Percentiles rank a stretch among this genome's conserved stretches.
phyloP scores from a whole-genome alignment of 2,888 invertebrate genomes.

The Drosophila borborema region DNA sequence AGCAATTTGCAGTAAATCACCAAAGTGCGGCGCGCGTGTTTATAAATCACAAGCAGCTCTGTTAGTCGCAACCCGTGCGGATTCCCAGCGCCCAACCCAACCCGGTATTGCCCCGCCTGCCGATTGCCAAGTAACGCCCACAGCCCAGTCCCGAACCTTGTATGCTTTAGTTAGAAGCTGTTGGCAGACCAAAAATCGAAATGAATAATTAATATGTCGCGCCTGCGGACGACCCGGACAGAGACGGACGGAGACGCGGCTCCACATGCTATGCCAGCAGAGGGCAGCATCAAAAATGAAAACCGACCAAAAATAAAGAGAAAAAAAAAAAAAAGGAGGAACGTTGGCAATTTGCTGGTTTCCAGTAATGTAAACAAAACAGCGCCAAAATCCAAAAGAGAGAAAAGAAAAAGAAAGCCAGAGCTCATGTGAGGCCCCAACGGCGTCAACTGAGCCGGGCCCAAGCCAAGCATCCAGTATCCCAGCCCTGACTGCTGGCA shows the following conservation, averaged over 20 bases:
- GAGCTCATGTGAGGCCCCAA: constrained; percentile 55
- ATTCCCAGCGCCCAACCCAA: constrained; percentile 16
- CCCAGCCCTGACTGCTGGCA: constrained; percentile 7
- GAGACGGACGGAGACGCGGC: constrained; percentile 36
- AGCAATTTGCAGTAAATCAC: constrained; percentile 81
- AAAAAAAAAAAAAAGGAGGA: constrained; percentile 36
- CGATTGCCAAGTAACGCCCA: constrained; percentile 3
- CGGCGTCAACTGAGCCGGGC: constrained; percentile 52
- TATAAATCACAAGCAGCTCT: constrained; percentile 73
- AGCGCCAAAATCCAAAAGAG: constrained; percentile 36
- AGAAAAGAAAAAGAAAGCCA: constrained; percentile 34
- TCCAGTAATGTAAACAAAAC: constrained; percentile 58
- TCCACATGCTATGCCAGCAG: constrained; percentile 29
- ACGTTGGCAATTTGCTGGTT: constrained; percentile 46
- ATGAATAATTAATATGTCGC: constrained; percentile 81
- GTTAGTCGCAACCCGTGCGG: constrained; percentile 30
- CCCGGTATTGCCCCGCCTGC: constrained; percentile 1
- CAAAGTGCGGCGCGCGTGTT: constrained; percentile 73
- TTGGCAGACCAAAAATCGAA: constrained; percentile 69
- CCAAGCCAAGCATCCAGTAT: constrained; percentile 24
- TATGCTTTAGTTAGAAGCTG: constrained; percentile 28
- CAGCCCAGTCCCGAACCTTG: constrained; percentile 16
- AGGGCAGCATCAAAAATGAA: constrained; percentile 28
- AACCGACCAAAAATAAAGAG: constrained; percentile 15
- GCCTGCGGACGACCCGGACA: constrained; percentile 61